Base-by-base conservation (phyloP, 2,888 invertebrate species). In the Ichneumoninae sp. region DNA sequence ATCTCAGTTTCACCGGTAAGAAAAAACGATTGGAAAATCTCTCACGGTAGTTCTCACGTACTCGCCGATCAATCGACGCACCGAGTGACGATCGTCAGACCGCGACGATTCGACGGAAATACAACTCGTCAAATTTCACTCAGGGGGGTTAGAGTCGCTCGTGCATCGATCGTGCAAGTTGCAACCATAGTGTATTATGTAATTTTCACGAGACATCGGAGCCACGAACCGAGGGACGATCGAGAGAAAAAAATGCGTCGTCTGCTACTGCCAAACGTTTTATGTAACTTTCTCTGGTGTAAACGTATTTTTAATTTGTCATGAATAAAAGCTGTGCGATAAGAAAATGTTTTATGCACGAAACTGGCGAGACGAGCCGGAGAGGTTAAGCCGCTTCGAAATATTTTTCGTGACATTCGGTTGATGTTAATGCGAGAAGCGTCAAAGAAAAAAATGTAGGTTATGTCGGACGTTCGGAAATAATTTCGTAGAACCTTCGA, bases 201-300 rank as follows among this genome's bases (percentile, higher is more conserved):
- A 84, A 84, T 83, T 84, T 84, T 77, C 72, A 80, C 80, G 79
- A 71, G 66, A 13, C 36, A 71, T 68, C 36, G 13, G 68, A 50
- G 72, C 36, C 77, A 76, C 76, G 71, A 54, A 69, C 74, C 74
- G 50, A 75, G 40, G 57, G 68, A 47, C 5, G 47, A 70, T 71
- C 33, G 50, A 47, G 19, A 74, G 30, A 19, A 36, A 65, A 74
- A 47, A 47, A 47, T 47, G 4, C 40, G 80, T 84, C 84, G 72
- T 84, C 77, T 78, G 77, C 77, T 78, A 50, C 78, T 70, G 81
- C 81, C 74, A 81, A 82, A 81, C 69, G 54, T 57, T 84, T 84
- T 84, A 84, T 70, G 81, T 84, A 84, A 84, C 62, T 54, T 44
- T 3, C 40, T 30, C 26, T 44, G 3, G 8, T 10, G n/a, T 19